Base-by-base conservation (phyloP, 1,140 invertebrate species). In the Anoplophora glabripennis region DNA sequence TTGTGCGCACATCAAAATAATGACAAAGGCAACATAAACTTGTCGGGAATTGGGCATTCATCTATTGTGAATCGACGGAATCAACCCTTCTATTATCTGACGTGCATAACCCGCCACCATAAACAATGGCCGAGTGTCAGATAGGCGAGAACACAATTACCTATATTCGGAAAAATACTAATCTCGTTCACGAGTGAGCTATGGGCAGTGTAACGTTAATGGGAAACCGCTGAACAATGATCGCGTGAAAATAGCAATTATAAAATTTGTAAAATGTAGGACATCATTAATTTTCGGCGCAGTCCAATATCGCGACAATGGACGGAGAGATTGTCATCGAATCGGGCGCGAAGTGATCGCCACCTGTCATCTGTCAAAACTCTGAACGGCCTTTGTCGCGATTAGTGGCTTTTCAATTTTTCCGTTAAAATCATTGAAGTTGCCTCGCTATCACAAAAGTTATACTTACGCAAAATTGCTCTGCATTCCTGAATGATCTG, bases 161-260 rank as follows among this genome's bases (percentile, higher is more conserved):
- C 66, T 63, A 63, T 59, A 68, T 68, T 68, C 54, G 60, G 55
- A 68, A 68, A 68, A 68, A 68, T 68, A 66, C 56, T 66, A 68
- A 68, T 68, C 64, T 54, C 61, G 56, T 59, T 56, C 55, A 59
- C 58, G 56, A 53, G 48, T 63, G 55, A 63, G 48, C 55, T 63
- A 54, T 58, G 55, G 55, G 58, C 56, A 58, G 55, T 58, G 60
- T 63, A 40, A 35, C 48, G 38, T 58, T 59, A 53, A 58, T 57
- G 48, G 53, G 56, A 58, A 58, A 63, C 49, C 37, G 11, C 36
- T 44, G 34, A 42, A 36, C 35, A 53, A 63, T 53, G 38, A 34
- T 53, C 52, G 34, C 57, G 46, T 55, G 56, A 63, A 65, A 65
- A 65, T 55, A 53, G 48, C 61, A 66, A 66, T 66, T 66, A 63